Base-by-base conservation (phyloP, 2,113 vertebrate genomes). In the Lycaon pictus region DNA sequence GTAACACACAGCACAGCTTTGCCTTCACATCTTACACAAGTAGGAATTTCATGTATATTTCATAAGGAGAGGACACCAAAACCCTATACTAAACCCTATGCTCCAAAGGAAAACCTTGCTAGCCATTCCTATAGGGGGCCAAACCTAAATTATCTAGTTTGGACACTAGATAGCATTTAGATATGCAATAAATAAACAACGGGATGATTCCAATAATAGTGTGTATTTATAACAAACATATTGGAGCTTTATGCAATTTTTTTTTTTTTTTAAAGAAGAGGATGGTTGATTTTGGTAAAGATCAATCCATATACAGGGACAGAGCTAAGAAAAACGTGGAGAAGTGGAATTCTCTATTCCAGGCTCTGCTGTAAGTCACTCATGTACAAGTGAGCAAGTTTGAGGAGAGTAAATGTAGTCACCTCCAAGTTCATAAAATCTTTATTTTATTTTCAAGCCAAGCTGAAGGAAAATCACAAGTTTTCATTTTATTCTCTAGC, bases 401-500 rank as follows among this genome's bases (percentile, higher is more conserved):
- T 92, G 92, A 77, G 95, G 87, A 86, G 25, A 96, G 35, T 81
- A 63, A 95, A 96, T 62, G 69, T 93, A 96, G 71, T 95, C 77
- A 51, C 98, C 32, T 94, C 76, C 76, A 91, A 92, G 48, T 97
- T 98, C 96, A 77, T 96, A 98, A 98, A 96, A 97, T 96, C 80
- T 97, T 91, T 92, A 67, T 89, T 96, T 97, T 97, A n/a, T 79
- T 97, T 96, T 88, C 88, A 97, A 98, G 94, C 4, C 95, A 97
- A 95, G 93, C 98, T 93, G 96, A 91, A 97, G 88, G 53, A 98
- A 98, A 98, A 98, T 97, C 72, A 69, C 90, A 98, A 97, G 91
- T 89, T 95, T 95, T 90, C 71, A 96, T 98, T 98, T 98, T 72
- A 95, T 97, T 97, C 97, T 98, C 97, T 96, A 84, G 55, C 91